These are phyloP conservation scores for Ivindomyrus marchei DNA, from an alignment of 2,113 vertebrate genomes.

Conservation along the genomic window DNA sequence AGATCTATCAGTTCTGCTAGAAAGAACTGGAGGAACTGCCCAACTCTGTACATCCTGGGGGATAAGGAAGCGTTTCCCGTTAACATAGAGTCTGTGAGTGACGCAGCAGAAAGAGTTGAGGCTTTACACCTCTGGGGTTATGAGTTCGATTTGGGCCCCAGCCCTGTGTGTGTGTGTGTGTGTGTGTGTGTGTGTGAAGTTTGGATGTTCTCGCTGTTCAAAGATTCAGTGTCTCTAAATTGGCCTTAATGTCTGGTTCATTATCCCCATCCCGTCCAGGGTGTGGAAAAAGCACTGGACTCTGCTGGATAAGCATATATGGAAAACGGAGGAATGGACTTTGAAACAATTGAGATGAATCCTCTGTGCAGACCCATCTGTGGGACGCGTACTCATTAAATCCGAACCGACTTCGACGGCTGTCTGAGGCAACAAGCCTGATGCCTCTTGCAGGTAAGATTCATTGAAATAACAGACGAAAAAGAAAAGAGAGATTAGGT, in stretches of 20 bases:
- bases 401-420: background rate
- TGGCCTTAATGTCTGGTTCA: background rate
- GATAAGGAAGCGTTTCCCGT: background rate
- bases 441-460: background rate
- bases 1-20: slow-evolving; percentile 6
- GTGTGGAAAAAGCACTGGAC: background rate
- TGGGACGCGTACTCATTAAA: background rate
- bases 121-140: background rate
- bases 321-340: background rate
- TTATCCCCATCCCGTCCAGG: background rate
- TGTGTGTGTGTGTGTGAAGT: background rate
- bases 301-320: background rate
- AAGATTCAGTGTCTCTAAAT: background rate
- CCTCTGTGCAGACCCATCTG: background rate
- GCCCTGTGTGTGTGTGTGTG: background rate
- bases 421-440: background rate
- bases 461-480: slow-evolving; percentile 23
- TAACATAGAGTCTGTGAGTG: background rate
- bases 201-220: background rate
- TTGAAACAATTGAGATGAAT: slow-evolving; percentile 12
- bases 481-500: background rate
- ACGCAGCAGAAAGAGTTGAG: background rate
- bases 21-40: background rate
- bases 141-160: background rate
- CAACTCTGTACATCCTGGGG: slow-evolving; percentile 5